Percentiles rank a stretch among this genome's conserved stretches.
Evolutionary conservation across 2,888 invertebrate species (phyloP).

Genomic region (Aspidapion aeneum): DNA sequence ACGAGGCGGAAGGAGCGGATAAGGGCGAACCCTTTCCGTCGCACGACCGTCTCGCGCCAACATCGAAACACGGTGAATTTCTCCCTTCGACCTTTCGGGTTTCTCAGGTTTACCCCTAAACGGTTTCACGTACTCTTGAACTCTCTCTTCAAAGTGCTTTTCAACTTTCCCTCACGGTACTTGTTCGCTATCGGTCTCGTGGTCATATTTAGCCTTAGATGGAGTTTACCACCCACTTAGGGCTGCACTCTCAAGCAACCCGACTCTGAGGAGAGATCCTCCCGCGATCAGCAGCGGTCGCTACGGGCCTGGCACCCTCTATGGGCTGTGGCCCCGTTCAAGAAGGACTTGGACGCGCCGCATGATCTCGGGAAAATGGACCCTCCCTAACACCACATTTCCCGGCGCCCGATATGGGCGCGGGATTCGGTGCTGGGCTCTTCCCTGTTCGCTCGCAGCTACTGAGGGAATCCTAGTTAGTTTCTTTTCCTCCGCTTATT

Average conservation of each 20-base stretch:
- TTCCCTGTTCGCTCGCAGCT: constrained; percentile 60
- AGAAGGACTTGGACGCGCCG: constrained; percentile 51
- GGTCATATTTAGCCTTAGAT: constrained; percentile 54
- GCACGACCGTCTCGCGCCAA: constrained; percentile 24
- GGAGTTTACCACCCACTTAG: constrained; percentile 56
- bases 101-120: constrained; percentile 40
- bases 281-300: constrained; percentile 37
- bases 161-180: constrained; percentile 49
- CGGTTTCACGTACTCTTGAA: constrained; percentile 54
- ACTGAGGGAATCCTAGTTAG: constrained; percentile 59
- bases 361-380: constrained; percentile 39
- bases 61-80: constrained; percentile 30
- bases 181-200: constrained; percentile 61
- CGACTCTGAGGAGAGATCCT: constrained; percentile 50
- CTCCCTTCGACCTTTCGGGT: constrained; percentile 37
- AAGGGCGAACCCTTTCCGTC: constrained; percentile 19
- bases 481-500: constrained; percentile 62
- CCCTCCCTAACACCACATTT: constrained; percentile 51
- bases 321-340: constrained; percentile 52
- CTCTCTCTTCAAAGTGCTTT: constrained; percentile 46
- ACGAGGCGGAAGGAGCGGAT: constrained; percentile 21
- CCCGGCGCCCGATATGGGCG: constrained; percentile 22
- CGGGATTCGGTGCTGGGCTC: constrained; percentile 48
- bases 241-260: constrained; percentile 58
- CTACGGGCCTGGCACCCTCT: constrained; percentile 56